Evolutionary conservation across 2,797 vertebrate genomes (phyloP), one percentile per base, ranked within the genome.

Genomic region (Phylloscopus collybita): DNA sequence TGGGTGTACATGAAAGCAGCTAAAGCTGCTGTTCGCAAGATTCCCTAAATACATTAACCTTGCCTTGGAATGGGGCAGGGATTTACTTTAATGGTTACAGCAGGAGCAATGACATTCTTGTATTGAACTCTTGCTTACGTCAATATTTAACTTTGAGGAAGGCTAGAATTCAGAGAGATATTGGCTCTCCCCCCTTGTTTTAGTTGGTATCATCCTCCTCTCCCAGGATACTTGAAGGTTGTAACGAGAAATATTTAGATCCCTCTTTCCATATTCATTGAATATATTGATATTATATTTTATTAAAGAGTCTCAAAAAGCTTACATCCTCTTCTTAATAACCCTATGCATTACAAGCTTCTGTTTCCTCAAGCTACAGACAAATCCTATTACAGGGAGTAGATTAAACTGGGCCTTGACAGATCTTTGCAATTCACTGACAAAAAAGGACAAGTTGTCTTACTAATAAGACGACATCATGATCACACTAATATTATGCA

Each of bases 291-390:
- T 94, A 96, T 76, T 94, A 92, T 96, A 96, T 95, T 94, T 96
- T 96, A 95, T 95, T 96, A 92, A 94, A 86, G 67, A 94, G 38
- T 82, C 78, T 94, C 90, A 93, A 92, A 96, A 93, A 92, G 78
- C 93, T 95, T 91, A 80, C 62, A 95, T 91, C 80, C 87, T 78
- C 79, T 56, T 96, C 88, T 91, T 96, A 96, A 96, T 91, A 96
- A 94, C 91, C 64, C 91, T 84, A 90, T 94, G 95, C 90, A 67
- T 96, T 96, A 95, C 90, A 93, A 94, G 86, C 90, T 96, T 93
- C 93, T 96, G 74, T 96, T 95, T 97, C 95, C 95, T 96, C 95
- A 76, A 96, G 95, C 95, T 96, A 97, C 88, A 95, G 91, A 88
- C 95, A 96, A 96, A 96, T 97, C 95, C 93, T 95, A 96, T 96